phyloP scores from a whole-genome alignment of 2,113 vertebrate genomes.

The Numida meleagris region DNA sequence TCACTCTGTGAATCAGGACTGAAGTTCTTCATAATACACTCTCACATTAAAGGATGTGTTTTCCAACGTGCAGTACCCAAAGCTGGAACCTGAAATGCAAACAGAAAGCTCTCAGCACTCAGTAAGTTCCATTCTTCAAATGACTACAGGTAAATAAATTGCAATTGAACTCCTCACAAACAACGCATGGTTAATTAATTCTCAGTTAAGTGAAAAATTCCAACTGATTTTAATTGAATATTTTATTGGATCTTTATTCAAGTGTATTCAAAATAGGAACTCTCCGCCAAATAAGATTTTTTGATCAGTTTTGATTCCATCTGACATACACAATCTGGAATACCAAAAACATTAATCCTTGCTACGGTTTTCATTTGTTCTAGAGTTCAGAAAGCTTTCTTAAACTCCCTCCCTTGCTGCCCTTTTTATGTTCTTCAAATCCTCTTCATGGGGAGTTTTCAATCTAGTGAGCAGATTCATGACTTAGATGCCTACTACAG shows the following conservation, averaged over 20 bases:
- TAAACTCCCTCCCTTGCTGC: too few relatives aligned
- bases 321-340: background rate
- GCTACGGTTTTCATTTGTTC: background rate
- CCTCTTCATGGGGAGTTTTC: background rate
- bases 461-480: background rate
- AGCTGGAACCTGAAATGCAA: background rate
- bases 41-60: background rate
- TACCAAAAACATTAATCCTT: fast-evolving
- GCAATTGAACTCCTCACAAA: background rate
- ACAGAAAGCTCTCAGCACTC: background rate
- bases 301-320: background rate
- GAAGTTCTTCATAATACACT: background rate
- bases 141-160: too few relatives aligned
- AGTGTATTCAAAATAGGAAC: background rate
- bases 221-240: background rate
- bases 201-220: background rate
- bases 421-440: background rate
- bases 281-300: background rate
- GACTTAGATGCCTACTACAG: background rate
- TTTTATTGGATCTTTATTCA: background rate
- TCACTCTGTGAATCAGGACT: background rate
- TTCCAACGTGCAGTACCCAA: background rate
- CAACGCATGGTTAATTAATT: background rate
- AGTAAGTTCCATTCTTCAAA: background rate
- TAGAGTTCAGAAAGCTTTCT: background rate